Percentiles rank a stretch among this genome's conserved stretches.
Evolutionary conservation across 2,888 invertebrate genomes (phyloP).

Genomic region (Mongoloraphidia duomilia): DNA sequence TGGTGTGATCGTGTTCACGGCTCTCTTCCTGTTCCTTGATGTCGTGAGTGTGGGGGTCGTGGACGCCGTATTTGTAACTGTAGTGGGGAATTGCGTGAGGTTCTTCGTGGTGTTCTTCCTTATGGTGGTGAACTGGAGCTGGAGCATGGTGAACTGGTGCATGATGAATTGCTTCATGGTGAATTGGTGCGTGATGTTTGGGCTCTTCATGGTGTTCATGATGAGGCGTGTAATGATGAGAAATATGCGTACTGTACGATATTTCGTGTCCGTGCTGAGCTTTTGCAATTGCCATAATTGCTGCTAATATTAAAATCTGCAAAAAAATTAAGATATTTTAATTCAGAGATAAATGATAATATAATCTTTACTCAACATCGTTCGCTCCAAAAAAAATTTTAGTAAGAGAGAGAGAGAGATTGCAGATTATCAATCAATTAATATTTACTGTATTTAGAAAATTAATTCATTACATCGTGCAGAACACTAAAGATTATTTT

Average conservation of each 20-base stretch:
- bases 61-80: slow-evolving; percentile 36
- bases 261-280: slow-evolving; percentile 11
- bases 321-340: background rate
- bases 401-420: background rate
- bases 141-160: slow-evolving; percentile 19
- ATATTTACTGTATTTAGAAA: no score
- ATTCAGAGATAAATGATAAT: background rate
- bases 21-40: slow-evolving; percentile 38
- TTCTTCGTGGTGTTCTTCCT: no score
- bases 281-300: slow-evolving; percentile 7
- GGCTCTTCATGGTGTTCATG: slow-evolving; percentile 15
- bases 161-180: background rate
- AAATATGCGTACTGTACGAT: background rate
- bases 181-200: background rate
- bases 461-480: no score
- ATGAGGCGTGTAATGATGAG: background rate
- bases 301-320: background rate
- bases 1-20: slow-evolving; percentile 35
- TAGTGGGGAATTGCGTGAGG: slow-evolving; percentile 21
- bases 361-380: background rate
- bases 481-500: no score
- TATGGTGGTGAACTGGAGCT: background rate
- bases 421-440: background rate
- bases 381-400: background rate
- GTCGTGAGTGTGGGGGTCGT: slow-evolving; percentile 37